Percentiles rank a stretch among this genome's conserved stretches.
Evolutionary conservation across 2,888 invertebrate genomes (phyloP).

Genomic region (Acanthosepion pharaonis): DNA sequence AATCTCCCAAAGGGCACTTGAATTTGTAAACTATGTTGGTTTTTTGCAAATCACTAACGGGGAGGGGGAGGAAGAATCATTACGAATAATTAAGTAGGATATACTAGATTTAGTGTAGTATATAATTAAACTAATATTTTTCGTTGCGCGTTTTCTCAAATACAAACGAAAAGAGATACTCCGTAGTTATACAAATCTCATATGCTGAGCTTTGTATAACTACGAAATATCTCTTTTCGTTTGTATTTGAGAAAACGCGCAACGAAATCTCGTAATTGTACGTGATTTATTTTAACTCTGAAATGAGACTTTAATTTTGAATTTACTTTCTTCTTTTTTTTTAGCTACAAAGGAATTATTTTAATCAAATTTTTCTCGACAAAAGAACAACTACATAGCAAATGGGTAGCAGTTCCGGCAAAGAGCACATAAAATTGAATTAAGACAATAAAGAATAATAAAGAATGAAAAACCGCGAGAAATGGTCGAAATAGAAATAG

Average conservation of each 20-base stretch:
- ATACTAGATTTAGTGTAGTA: too few species aligned
- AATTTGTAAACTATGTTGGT: too few species aligned
- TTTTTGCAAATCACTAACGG: too few species aligned
- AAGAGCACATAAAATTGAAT: not conserved
- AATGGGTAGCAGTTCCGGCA: not conserved
- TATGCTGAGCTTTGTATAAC: not conserved
- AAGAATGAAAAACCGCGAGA: not conserved
- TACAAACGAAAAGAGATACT: too few species aligned
- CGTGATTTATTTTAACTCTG: not conserved
- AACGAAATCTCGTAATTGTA: too few species aligned
- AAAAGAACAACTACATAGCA: not conserved
- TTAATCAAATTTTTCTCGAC: not conserved
- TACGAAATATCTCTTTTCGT: too few species aligned
- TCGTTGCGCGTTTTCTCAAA: too few species aligned
- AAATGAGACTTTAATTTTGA: not conserved
- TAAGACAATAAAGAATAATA: not conserved
- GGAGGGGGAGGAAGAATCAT: too few species aligned
- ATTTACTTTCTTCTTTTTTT: not conserved
- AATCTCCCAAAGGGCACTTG: too few species aligned
- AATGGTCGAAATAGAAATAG: not conserved
- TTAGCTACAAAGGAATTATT: not conserved
- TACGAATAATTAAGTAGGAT: too few species aligned
- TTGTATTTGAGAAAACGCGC: too few species aligned
- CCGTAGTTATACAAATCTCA: not conserved
- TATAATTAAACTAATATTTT: too few species aligned